Conservation (phyloP, 2,113 vertebrate genomes). For the Pleuronectes platessa region DNA sequence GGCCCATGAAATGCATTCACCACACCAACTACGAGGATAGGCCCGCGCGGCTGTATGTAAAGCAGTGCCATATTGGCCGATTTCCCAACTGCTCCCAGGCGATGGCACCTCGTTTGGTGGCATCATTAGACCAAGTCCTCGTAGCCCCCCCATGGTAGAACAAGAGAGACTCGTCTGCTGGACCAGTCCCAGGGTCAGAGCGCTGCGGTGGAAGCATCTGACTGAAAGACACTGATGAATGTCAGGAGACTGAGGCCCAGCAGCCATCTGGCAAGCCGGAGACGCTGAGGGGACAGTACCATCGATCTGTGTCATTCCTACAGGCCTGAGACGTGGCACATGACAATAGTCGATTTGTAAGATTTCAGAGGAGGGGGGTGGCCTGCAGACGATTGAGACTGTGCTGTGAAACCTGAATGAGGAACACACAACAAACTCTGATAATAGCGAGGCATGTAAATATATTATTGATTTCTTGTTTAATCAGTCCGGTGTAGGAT, state of each 20-base stretch:
- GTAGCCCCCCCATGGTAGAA: slow-evolving; percentile 29
- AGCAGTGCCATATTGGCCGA: slow-evolving; percentile 54
- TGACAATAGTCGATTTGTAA: slow-evolving; percentile 41
- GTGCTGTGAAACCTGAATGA: background rate
- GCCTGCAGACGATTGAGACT: background rate
- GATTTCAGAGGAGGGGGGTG: slow-evolving; percentile 6
- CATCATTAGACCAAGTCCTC: slow-evolving; percentile 67
- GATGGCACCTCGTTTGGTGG: slow-evolving; percentile 58
- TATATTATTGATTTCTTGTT: background rate
- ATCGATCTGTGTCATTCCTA: slow-evolving; percentile 73
- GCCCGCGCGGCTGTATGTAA: slow-evolving; percentile 48
- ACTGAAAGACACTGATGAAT: slow-evolving; percentile 78
- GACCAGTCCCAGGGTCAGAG: slow-evolving; percentile 62
- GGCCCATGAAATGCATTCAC: slow-evolving; percentile 48
- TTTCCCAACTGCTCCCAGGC: slow-evolving; percentile 56
- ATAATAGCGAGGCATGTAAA: background rate
- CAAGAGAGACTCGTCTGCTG: slow-evolving; percentile 44
- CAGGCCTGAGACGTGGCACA: slow-evolving; percentile 37
- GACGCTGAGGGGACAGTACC: slow-evolving; percentile 55
- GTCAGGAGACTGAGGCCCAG: slow-evolving; percentile 69
- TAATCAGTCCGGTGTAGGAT: too few relatives aligned
- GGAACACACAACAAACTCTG: background rate
- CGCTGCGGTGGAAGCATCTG: slow-evolving; percentile 68
- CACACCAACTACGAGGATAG: slow-evolving; percentile 15
- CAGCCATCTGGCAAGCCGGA: slow-evolving; percentile 73